phyloP scores from a whole-genome alignment of 2,797 vertebrate genomes.

The Phrynocephalus guinanensis region DNA sequence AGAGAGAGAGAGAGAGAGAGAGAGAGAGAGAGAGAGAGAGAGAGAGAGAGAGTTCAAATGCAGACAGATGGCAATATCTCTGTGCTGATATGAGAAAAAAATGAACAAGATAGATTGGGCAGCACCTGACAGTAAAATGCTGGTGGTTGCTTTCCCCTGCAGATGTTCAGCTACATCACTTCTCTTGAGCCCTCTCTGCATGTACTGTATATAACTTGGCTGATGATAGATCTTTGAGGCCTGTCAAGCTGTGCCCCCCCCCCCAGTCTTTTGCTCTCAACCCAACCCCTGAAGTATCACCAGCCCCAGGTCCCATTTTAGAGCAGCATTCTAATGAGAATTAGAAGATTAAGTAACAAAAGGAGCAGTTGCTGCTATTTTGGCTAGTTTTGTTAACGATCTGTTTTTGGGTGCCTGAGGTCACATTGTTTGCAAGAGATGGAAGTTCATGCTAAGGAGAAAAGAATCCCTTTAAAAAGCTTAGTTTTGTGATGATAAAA shows the following conservation, averaged over 20 bases:
- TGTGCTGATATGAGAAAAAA: not conserved
- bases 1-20: too few relatives aligned
- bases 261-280: not conserved
- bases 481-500: not conserved
- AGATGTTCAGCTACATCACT: not conserved
- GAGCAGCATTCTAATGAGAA: not conserved
- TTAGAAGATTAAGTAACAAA: constrained; percentile 17
- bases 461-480: not conserved
- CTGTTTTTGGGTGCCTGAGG: constrained; percentile 7
- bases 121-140: not conserved
- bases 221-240: not conserved
- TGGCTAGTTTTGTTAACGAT: not conserved
- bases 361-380: constrained; percentile 17
- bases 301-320: not conserved
- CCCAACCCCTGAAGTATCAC: not conserved
- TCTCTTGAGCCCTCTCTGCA: not conserved
- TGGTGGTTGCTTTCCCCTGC: not conserved
- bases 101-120: not conserved
- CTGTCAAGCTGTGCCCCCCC: not conserved
- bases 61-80: not conserved
- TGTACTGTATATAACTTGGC: not conserved
- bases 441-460: not conserved
- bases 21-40: not conserved
- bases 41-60: not conserved
- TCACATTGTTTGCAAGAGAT: constrained; percentile 14